These are phyloP conservation scores for Lepus oiostolus DNA, from an alignment of 2,797 vertebrate genomes.

Conservation along the genomic window DNA sequence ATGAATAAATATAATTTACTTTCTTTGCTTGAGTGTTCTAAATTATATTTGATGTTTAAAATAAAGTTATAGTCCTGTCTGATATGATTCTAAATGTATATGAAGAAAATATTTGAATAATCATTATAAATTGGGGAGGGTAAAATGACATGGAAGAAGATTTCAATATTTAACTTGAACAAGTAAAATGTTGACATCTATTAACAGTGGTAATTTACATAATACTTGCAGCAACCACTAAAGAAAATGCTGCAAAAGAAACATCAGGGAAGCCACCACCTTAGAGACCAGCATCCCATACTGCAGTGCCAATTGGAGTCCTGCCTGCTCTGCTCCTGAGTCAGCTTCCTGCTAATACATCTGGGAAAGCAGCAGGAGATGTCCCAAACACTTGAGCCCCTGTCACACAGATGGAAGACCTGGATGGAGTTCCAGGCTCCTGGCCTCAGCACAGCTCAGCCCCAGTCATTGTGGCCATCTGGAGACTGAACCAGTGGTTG, in stretches of 20 bases:
- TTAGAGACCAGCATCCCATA: no score
- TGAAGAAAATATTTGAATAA: slow-evolving; percentile 13
- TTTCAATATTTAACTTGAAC: slow-evolving; percentile 28
- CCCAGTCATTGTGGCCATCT: no score
- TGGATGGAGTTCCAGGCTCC: no score
- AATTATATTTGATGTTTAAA: neutral
- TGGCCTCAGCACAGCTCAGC: no score
- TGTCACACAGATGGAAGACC: no score
- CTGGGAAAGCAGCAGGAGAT: no score
- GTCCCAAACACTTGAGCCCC: no score
- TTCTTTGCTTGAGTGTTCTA: slow-evolving; percentile 13
- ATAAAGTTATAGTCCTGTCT: neutral
- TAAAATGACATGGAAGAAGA: slow-evolving; percentile 24
- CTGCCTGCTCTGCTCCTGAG: no score
- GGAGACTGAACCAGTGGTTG: no score
- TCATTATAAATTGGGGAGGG: neutral
- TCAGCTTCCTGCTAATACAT: no score
- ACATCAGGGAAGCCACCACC: no score
- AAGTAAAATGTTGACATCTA: neutral
- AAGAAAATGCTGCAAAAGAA: neutral
- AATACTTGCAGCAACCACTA: neutral
- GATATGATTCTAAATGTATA: neutral
- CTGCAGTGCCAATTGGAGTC: no score
- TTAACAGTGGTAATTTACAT: neutral
- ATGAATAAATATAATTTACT: neutral